phyloP scores from a whole-genome alignment of 35 echinoderm and acorn worm genomes.

The Apostichopus parvimensis region DNA sequence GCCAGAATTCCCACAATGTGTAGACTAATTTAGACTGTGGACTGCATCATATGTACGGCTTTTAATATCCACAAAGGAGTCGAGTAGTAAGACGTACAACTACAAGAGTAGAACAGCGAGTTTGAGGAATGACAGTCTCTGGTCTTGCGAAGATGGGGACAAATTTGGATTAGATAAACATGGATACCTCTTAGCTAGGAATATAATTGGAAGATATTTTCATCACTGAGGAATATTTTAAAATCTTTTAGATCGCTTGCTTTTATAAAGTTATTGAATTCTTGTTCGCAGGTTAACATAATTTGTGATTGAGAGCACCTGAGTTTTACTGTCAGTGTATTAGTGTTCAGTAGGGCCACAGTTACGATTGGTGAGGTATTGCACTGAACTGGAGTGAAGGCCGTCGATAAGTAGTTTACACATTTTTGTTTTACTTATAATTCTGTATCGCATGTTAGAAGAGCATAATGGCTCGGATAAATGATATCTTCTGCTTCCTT shows the following conservation, averaged over 20 bases:
- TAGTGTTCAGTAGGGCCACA: not conserved
- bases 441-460: not conserved
- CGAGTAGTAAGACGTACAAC: too few species aligned
- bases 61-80: too few species aligned
- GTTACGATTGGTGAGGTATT: not conserved
- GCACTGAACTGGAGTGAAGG: not conserved
- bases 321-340: too few species aligned
- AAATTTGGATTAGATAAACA: conserved; percentile 36
- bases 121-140: too few species aligned
- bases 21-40: too few species aligned
- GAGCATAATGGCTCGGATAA: conserved; percentile 19
- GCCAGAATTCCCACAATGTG: too few species aligned
- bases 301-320: not conserved
- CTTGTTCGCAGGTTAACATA: not conserved
- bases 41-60: too few species aligned
- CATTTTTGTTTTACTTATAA: not conserved
- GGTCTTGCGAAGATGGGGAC: conserved; percentile 8
- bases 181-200: conserved; percentile 36
- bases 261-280: not conserved
- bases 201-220: conserved; percentile 6
- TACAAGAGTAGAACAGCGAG: too few species aligned
- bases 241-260: not conserved
- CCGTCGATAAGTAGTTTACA: not conserved
- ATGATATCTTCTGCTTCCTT: conserved; percentile 24
- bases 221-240: not conserved